Conservation (phyloP, 2,797 vertebrate species). For the Smutsia gigantea region DNA sequence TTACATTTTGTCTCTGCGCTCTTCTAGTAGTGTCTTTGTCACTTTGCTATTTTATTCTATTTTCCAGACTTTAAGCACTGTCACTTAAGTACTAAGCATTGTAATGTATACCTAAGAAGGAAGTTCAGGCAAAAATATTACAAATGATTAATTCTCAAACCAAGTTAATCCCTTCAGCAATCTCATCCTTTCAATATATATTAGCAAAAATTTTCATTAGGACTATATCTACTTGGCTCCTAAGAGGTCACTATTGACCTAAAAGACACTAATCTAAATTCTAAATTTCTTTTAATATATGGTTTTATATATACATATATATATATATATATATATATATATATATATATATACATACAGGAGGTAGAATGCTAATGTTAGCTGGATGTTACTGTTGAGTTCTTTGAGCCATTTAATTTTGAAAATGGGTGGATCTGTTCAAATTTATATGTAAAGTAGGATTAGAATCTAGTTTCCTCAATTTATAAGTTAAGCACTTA, state of each 20-base stretch:
- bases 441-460: not conserved
- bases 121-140: not conserved
- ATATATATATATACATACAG: not conserved
- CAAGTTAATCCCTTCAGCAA: not conserved
- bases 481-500: constrained; percentile 30
- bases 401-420: not conserved
- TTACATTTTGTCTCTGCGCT: too few species aligned
- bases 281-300: constrained; percentile 14
- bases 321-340: too few species aligned
- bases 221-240: not conserved
- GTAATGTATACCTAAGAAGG: not conserved
- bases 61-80: too few species aligned
- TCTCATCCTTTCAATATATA: constrained; percentile 12
- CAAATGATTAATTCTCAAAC: constrained; percentile 22
- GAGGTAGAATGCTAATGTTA: not conserved
- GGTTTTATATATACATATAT: too few species aligned
- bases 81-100: constrained; percentile 17
- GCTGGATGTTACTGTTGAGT: not conserved
- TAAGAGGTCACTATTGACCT: not conserved
- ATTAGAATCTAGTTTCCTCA: constrained; percentile 38
- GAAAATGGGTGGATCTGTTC: not conserved
- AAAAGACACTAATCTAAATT: not conserved
- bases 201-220: constrained; percentile 44
- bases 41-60: too few species aligned
- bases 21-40: too few species aligned